Percentiles rank a stretch among this genome's conserved stretches.
phyloP scores from a whole-genome alignment of 2,797 vertebrate genomes.

The Anguilla anguilla region DNA sequence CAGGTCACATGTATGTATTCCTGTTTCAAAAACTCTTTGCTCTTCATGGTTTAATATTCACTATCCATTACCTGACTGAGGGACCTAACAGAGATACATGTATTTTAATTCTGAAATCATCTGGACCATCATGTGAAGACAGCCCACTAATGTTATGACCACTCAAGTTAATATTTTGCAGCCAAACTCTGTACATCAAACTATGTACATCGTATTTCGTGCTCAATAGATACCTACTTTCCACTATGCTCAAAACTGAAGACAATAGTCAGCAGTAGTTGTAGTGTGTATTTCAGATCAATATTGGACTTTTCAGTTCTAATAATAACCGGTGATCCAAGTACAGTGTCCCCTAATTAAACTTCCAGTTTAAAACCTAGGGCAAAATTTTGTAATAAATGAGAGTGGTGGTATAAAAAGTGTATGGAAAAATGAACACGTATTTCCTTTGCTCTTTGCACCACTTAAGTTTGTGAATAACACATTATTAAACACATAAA shows the following conservation, averaged over 20 bases:
- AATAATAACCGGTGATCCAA: neutral
- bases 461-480: neutral
- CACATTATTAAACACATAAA: neutral
- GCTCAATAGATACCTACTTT: neutral
- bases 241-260: neutral
- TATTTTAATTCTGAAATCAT: slow-evolving; percentile 2
- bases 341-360: neutral
- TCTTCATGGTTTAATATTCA: neutral
- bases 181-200: neutral
- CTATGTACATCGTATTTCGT: neutral
- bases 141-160: neutral
- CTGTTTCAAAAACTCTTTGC: neutral
- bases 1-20: neutral
- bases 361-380: neutral
- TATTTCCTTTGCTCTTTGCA: neutral
- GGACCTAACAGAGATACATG: neutral
- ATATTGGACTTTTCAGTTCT: neutral
- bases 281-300: neutral
- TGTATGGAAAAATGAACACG: neutral
- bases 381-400: neutral
- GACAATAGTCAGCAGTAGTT: neutral
- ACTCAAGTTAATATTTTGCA: neutral
- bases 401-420: neutral
- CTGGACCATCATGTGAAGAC: neutral
- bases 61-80: neutral